Base-by-base conservation (phyloP, 2,888 invertebrate species). In the Amphipoea oculea region DNA sequence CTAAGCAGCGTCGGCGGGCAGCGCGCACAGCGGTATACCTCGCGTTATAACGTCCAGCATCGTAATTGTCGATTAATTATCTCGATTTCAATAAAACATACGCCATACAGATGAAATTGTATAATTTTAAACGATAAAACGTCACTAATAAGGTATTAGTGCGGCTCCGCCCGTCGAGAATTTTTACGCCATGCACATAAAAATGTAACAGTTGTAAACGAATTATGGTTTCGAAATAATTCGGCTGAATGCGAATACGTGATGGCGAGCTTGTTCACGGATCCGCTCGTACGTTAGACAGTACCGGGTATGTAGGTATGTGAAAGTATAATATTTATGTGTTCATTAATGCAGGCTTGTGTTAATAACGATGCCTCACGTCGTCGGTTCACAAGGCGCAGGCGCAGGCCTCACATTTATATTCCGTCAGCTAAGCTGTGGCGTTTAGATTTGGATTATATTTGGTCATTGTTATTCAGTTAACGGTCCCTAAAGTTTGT, bases 391-490 rank as follows among this genome's bases (percentile, higher is more conserved):
- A 96, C 97, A 97, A 96, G 93, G 93, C 92, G 93, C 94, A 94
- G 93, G 93, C 94, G 92, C 93, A 92, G 91, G 91, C 88, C 88
- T 90, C 93, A 91, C 94, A 96, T 97, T 96, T 94, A 95, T 95
- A 97, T 97, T 96, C 96, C 91, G 94, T 93, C 93, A 94, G 94
- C 92, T 92, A 91, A 92, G 92, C 92, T 92, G 91, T 92, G 94
- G 93, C 96, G 96, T 96, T 97, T 96, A 96, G 95, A 97, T 96
- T 96, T 96, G 96, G 97, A 97, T 96, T 96, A 96, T 96, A 94
- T 94, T 94, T 93, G 93, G 93, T 95, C 94, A 96, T 96, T 96
- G 95, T 95, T 93, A 96, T 96, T 95, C 96, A 92, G 89, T 91
- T 92, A 92, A 94, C 95, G 93, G 92, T 90, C 88, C 89, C 90